Base-by-base conservation (phyloP, 2,888 invertebrate species). In the Andrena hattorfiana region DNA sequence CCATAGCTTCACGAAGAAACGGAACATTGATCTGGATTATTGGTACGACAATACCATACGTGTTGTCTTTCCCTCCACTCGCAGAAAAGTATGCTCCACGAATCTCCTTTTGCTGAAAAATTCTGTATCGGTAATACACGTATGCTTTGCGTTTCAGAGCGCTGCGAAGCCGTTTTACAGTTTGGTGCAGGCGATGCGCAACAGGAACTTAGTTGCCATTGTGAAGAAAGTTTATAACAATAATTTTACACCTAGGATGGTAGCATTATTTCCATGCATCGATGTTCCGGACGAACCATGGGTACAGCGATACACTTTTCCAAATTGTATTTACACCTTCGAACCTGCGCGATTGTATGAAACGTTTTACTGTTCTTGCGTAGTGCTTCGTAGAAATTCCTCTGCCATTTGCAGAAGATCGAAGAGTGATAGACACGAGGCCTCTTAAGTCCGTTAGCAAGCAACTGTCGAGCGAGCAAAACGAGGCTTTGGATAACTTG, bases 181-280 rank as follows among this genome's bases (percentile, higher is more conserved):
- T 51, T 70, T 92, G 6, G 84, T 87, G 5, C 76, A 87, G 64
- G 90, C 91, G 8, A 87, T 92, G 91, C 70, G 63, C 1, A 67
- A 89, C 0, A 30, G 49, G 7, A 71, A 89, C 7, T 59, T 69
- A 1, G 90, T 91, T 10, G 92, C 90, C 5, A 83, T 92, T 23
- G 90, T 86, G 2, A 86, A 90, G 48, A 91, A 86, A 81, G 75
- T 90, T 26, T 72, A 79, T 48, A 63, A n/a, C 0, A 16, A 10
- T 0, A 83, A 85, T n/a, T 4, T 0, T 1, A 28, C 59, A 10
- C 89, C 90, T 6, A 89, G 83, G 74, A 89, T 91, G 86, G 81
- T 88, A 10, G 81, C 83, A 2, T 66, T 92, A n/a, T 83, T 90
- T 75, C 91, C 92, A 10, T 83, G 86, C 16, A 77, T 84, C 0